Percentiles rank a stretch among this genome's conserved stretches.
Evolutionary conservation across 2,113 vertebrate species (phyloP).

Genomic region (Cochlearius cochlearius): DNA sequence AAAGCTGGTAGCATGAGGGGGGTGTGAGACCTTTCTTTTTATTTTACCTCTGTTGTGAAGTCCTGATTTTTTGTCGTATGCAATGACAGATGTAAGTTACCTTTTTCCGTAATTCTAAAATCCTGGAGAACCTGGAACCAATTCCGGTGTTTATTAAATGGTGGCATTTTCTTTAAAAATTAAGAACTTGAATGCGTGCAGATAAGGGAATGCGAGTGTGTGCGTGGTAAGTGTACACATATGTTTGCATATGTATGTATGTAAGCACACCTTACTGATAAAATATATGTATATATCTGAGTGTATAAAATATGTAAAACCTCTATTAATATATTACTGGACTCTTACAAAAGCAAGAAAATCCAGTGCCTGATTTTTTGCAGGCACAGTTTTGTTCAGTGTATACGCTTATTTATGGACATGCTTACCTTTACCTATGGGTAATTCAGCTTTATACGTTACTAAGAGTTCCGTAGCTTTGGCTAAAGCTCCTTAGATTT

Average conservation of each 20-base stretch:
- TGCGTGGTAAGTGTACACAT: not conserved
- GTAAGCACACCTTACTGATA: not conserved
- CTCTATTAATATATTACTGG: slow-evolving; percentile 18
- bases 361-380: not conserved
- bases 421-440: not conserved
- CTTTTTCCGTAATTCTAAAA: slow-evolving; percentile 16
- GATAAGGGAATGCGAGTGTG: not conserved
- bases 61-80: not conserved
- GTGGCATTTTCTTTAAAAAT: slow-evolving; percentile 42
- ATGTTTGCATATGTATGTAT: not conserved
- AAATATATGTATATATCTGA: slow-evolving; percentile 64
- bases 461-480: not conserved
- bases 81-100: not conserved
- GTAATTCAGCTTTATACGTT: slow-evolving; percentile 33
- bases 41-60: slow-evolving; percentile 1
- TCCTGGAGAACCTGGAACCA: not conserved
- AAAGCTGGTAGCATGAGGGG: slow-evolving; percentile 1
- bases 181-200: slow-evolving; percentile 3
- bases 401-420: not conserved
- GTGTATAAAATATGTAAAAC: not conserved
- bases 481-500: not conserved
- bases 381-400: not conserved
- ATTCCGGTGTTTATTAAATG: slow-evolving; percentile 6
- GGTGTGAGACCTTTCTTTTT: not conserved
- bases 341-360: slow-evolving; percentile 15